Percentiles rank a stretch among this genome's conserved stretches.
These are phyloP conservation scores for Tamias sibiricus DNA, from an alignment of 2,113 vertebrate species.

Conservation along the genomic window DNA sequence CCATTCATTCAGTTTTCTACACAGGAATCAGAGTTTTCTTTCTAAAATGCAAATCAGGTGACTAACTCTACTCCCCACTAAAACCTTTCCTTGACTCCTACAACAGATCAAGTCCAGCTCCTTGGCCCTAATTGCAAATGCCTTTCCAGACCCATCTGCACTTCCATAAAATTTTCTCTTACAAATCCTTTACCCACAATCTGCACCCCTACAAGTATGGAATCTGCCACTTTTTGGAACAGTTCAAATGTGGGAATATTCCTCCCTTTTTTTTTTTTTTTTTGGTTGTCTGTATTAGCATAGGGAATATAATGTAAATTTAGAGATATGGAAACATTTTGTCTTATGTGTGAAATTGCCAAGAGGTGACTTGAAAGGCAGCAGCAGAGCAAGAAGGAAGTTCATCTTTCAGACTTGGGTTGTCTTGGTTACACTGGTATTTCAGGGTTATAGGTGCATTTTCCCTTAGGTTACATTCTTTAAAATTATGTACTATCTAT, in stretches of 20 bases:
- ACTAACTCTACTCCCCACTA: neutral
- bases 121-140: neutral
- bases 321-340: neutral
- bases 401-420: neutral
- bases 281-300: neutral
- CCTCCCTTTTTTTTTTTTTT: too few relatives aligned
- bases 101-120: neutral
- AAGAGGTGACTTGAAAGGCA: neutral
- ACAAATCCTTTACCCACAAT: neutral
- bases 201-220: neutral
- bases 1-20: neutral
- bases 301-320: neutral
- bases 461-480: neutral
- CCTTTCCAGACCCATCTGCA: too few relatives aligned
- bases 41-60: neutral
- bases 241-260: neutral
- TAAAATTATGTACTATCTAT: constrained; percentile 11
- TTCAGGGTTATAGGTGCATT: neutral
- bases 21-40: too few relatives aligned
- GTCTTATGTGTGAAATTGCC: neutral
- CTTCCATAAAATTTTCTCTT: neutral
- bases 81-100: neutral
- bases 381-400: neutral
- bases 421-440: neutral
- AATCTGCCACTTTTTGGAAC: neutral